Evolutionary conservation across 30 jellyfish, hydroid and myxozoan species (phyloP), one percentile per base, ranked within the genome.

Genomic region (Cassiopea andromeda): DNA sequence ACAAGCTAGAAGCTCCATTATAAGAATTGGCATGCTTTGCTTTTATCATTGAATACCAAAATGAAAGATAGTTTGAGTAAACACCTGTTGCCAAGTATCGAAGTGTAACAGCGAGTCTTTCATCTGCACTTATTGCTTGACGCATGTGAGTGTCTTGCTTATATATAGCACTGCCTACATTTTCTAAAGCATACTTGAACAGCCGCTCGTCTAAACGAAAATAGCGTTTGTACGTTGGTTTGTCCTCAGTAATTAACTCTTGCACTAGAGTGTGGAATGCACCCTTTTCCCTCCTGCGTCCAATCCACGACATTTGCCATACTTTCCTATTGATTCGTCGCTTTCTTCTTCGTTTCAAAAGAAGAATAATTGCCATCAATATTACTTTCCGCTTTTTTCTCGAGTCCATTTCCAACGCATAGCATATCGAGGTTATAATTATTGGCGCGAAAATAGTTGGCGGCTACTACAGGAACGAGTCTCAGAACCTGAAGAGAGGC

Each of bases 101-200:
- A 17, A 80, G 79, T 58, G 89, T 80, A 77, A 80, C 61, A n/a
- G 89, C 7, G 47, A 80, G 89, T 45, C 89, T 45, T 60, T 80
- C 89, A 9, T 38, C 46, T 60, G 89, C 89, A 48, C 82, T 58
- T 50, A 16, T 48, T 60, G 79, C 18, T 44, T 80, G 46, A 44
- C 82, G 89, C 82, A 49, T 80, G 57, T 80, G 77, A 16, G 89
- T 80, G 89, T 80, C 89, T 66, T 80, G 79, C 57, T 57, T 80
- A 16, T 8, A 15, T n/a, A 80, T 80, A 13, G 46, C 64, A 8
- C 50, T 46, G 44, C 61, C 6, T 7, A 80, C 89, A 16, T 80
- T 49, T 17, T 38, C 54, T 10, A 57, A 54, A 80, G 60, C 82
- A 44, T 46, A n/a, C 16, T 80, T 46, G 64, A 80, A 80, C 14